These are phyloP conservation scores for Hormiphora californensis DNA, from an alignment of 37 sponge, comb jelly and placozoan genomes.

Conservation along the genomic window DNA sequence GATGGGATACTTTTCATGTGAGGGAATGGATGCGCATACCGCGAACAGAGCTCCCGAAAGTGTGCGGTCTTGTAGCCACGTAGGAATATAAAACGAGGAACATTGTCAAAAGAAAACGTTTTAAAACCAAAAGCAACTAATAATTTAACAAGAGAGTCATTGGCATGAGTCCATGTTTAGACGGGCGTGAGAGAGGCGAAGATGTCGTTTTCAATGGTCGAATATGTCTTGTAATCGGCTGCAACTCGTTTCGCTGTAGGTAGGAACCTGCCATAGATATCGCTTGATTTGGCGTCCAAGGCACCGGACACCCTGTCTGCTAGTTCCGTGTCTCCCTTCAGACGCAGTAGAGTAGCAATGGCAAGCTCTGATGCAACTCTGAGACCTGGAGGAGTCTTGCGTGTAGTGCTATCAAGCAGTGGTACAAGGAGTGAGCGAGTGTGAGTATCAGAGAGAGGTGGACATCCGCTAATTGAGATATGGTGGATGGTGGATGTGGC, in stretches of 20 bases:
- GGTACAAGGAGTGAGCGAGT: neutral
- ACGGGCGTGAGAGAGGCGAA: slow-evolving; percentile 19
- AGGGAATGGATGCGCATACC: no score
- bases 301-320: neutral
- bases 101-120: no score
- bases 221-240: neutral
- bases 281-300: slow-evolving; percentile 9
- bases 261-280: neutral
- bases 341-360: slow-evolving; percentile 30
- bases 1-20: no score
- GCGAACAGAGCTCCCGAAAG: no score
- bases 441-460: neutral
- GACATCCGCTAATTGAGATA: neutral
- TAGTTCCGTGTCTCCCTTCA: neutral
- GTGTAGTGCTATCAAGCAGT: slow-evolving; percentile 13
- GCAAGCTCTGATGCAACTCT: slow-evolving; percentile 27
- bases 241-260: slow-evolving; percentile 20
- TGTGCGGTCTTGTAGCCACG: no score
- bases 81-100: no score
- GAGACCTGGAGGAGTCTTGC: neutral
- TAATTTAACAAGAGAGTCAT: no score
- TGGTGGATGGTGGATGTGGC: slow-evolving; percentile 24
- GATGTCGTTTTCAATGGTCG: slow-evolving; percentile 9
- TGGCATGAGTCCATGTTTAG: no score
- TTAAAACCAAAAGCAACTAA: no score